Conservation (phyloP, 2,888 invertebrate genomes). For the Ormia ochracea region DNA sequence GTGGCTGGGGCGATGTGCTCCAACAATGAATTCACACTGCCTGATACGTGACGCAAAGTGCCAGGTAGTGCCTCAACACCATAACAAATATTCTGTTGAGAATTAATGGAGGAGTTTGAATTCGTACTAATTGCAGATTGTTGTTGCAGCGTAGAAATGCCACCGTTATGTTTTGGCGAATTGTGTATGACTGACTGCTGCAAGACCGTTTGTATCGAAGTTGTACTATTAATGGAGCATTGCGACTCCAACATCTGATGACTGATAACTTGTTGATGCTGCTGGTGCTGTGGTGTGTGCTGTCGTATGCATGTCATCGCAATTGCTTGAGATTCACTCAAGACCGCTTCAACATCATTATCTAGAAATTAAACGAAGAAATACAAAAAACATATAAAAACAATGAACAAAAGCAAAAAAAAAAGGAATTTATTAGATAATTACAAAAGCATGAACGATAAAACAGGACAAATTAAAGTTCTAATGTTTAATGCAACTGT, state of each 20-base stretch:
- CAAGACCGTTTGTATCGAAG: constrained; percentile 75
- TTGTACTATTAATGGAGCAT: constrained; percentile 74
- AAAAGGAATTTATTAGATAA: constrained; percentile 39
- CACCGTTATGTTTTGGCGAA: constrained; percentile 55
- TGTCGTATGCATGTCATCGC: constrained; percentile 69
- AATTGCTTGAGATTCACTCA: constrained; percentile 72
- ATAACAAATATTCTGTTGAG: constrained; percentile 65
- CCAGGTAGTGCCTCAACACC: constrained; percentile 67
- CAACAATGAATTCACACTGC: constrained; percentile 72
- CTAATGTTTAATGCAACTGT: constrained; percentile 23
- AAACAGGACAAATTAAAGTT: constrained; percentile 13
- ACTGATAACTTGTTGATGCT: constrained; percentile 67
- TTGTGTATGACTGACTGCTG: constrained; percentile 71
- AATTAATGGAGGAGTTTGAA: constrained; percentile 65
- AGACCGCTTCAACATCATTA: constrained; percentile 72
- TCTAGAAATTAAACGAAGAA: constrained; percentile 65
- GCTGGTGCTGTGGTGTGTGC: constrained; percentile 63
- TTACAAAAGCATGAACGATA: constrained; percentile 34
- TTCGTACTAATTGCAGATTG: constrained; percentile 67
- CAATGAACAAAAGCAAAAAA: constrained; percentile 23
- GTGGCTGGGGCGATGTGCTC: constrained; percentile 73
- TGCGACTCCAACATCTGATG: constrained; percentile 76
- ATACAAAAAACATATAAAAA: not conserved
- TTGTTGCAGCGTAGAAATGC: constrained; percentile 66
- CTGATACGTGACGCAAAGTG: constrained; percentile 66